These are phyloP conservation scores for Frankliniella fusca DNA, from an alignment of 2,888 invertebrate genomes.

Conservation along the genomic window DNA sequence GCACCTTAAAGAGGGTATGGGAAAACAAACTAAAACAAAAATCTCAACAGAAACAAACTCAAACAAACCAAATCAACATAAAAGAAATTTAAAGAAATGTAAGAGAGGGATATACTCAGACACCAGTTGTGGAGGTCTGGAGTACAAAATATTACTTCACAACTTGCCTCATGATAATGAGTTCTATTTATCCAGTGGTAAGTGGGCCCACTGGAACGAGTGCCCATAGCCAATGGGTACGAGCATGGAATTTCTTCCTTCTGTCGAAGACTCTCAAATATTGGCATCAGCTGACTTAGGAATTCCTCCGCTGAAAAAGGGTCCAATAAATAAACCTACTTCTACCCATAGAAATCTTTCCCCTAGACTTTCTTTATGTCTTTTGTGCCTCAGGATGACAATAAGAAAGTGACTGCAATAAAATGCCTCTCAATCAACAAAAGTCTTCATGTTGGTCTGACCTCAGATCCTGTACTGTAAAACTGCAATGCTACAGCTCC, in stretches of 20 bases:
- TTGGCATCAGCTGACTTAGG: conserved; percentile 92
- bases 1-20: conserved; percentile 39
- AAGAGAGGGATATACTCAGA: conserved; percentile 37
- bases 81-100: conserved; percentile 31
- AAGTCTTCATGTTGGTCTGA: background rate
- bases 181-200: conserved; percentile 66
- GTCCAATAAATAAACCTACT: conserved; percentile 7
- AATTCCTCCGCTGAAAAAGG: conserved; percentile 77
- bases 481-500: background rate
- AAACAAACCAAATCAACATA: conserved; percentile 45
- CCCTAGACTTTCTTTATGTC: conserved; percentile 30
- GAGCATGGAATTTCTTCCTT: conserved; percentile 87
- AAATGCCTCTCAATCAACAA: background rate
- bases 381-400: conserved; percentile 33
- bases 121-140: conserved; percentile 29
- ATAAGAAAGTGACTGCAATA: conserved; percentile 29
- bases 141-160: background rate
- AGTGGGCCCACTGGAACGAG: conserved; percentile 53
- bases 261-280: conserved; percentile 88
- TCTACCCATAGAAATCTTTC: background rate
- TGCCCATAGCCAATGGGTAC: conserved; percentile 65
- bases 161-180: conserved; percentile 42
- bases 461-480: background rate
- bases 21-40: conserved; percentile 49
- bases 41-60: conserved; percentile 48